Percentiles rank a stretch among this genome's conserved stretches.
These are phyloP conservation scores for Parauchenoglanis punctatus DNA, from an alignment of 2,797 vertebrate species.

Conservation along the genomic window DNA sequence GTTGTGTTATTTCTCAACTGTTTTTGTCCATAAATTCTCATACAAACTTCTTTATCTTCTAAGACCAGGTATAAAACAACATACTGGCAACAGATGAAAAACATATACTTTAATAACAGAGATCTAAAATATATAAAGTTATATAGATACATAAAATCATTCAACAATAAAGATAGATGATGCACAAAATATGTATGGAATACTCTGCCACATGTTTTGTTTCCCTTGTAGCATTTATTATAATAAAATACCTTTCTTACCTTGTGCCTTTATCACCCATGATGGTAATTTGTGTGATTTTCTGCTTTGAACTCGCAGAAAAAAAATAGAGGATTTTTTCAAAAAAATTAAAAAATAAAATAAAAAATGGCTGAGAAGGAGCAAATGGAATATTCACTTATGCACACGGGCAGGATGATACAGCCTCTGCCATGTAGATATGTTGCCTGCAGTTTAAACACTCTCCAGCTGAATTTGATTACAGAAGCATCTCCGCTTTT, in stretches of 20 bases:
- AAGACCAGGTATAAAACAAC: background rate
- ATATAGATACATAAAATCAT: background rate
- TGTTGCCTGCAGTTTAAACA: conserved; percentile 44
- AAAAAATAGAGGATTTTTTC: conserved; percentile 15
- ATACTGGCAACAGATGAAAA: background rate
- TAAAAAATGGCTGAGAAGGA: background rate
- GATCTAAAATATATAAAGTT: background rate
- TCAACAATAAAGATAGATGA: background rate
- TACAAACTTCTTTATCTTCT: background rate
- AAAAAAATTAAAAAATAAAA: background rate
- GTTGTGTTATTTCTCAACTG: background rate
- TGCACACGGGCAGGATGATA: conserved; percentile 41
- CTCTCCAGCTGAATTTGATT: conserved; percentile 58
- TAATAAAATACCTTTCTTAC: conserved; percentile 55
- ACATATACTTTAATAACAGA: background rate
- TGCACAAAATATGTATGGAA: background rate
- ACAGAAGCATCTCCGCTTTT: conserved; percentile 56
- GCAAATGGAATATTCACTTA: conserved; percentile 41
- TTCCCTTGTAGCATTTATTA: background rate
- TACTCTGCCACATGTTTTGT: background rate
- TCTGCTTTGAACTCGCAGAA: conserved; percentile 37
- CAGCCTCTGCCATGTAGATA: conserved; percentile 40
- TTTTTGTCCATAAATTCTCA: background rate
- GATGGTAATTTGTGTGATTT: conserved; percentile 34
- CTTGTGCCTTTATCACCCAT: conserved; percentile 69